Evolutionary conservation across 2,888 invertebrate species (phyloP).

Genomic region (Dioctria rufipes): DNA sequence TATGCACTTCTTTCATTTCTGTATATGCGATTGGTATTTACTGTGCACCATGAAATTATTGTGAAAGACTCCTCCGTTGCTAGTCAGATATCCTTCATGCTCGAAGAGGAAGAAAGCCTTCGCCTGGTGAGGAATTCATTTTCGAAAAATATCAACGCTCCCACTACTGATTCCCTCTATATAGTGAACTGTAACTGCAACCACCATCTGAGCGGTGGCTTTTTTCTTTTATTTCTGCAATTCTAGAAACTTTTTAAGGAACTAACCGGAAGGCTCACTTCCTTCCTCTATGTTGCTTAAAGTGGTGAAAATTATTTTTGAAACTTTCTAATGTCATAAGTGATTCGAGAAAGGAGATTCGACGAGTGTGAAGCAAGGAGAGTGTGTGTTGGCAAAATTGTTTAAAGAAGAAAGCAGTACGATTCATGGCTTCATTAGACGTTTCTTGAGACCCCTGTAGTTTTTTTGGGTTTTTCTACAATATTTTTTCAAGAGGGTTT

Average conservation of each 20-base stretch:
- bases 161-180: not conserved
- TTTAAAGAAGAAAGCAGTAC: too few relatives aligned
- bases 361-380: too few relatives aligned
- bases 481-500: too few relatives aligned
- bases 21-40: not conserved
- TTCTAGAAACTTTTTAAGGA: slow-evolving; percentile 4
- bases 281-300: slow-evolving; percentile 10
- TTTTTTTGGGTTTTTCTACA: too few relatives aligned
- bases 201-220: not conserved
- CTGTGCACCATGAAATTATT: not conserved
- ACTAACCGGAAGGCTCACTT: slow-evolving; percentile 15
- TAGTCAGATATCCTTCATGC: slow-evolving; percentile 4
- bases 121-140: slow-evolving; percentile 15
- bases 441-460: too few relatives aligned
- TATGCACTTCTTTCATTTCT: not conserved
- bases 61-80: not conserved
- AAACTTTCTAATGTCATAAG: not conserved
- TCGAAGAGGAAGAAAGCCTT: not conserved
- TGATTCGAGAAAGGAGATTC: too few relatives aligned
- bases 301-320: slow-evolving; percentile 27
- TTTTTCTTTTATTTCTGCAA: slow-evolving; percentile 3
- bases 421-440: too few relatives aligned
- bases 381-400: too few relatives aligned
- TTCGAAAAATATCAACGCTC: slow-evolving; percentile 3
- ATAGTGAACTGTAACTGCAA: too few relatives aligned